These are phyloP conservation scores for Leuctra nigra DNA, from an alignment of 2,888 invertebrate species.

Conservation along the genomic window DNA sequence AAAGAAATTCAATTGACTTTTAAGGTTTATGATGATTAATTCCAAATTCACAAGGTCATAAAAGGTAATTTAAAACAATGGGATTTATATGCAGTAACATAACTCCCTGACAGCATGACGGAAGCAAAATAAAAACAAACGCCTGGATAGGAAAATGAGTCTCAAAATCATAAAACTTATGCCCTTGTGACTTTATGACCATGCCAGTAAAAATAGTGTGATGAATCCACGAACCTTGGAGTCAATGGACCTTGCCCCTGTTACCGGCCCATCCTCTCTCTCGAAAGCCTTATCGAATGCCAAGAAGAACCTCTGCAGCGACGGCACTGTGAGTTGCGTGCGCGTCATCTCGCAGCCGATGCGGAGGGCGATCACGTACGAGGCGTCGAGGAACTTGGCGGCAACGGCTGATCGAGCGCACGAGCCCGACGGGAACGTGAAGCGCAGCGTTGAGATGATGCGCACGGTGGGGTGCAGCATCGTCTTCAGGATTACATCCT, in stretches of 20 bases:
- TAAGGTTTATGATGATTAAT: no score
- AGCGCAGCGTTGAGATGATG: slow-evolving; percentile 69
- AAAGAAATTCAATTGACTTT: no score
- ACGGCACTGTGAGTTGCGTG: slow-evolving; percentile 63
- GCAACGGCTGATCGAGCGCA: slow-evolving; percentile 67
- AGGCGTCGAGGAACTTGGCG: slow-evolving; percentile 72
- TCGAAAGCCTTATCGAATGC: slow-evolving; percentile 70
- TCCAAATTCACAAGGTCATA: no score
- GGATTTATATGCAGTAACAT: no score
- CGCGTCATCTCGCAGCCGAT: slow-evolving; percentile 73
- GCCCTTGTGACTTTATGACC: no score
- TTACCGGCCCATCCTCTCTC: slow-evolving; percentile 40
- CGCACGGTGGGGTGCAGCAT: slow-evolving; percentile 78
- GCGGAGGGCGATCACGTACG: slow-evolving; percentile 71
- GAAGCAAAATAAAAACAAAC: no score
- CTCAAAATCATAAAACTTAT: no score
- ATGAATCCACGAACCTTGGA: no score
- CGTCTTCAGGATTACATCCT: slow-evolving; percentile 80
- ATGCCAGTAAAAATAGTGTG: no score
- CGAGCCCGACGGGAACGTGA: slow-evolving; percentile 75
- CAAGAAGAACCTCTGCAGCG: slow-evolving; percentile 67
- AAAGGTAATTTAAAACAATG: no score
- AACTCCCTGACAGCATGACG: no score
- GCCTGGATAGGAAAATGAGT: no score
- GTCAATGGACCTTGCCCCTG: slow-evolving; percentile 33